Base-by-base conservation (phyloP, 1,140 invertebrate species). In the Calephelis virginiensis region DNA sequence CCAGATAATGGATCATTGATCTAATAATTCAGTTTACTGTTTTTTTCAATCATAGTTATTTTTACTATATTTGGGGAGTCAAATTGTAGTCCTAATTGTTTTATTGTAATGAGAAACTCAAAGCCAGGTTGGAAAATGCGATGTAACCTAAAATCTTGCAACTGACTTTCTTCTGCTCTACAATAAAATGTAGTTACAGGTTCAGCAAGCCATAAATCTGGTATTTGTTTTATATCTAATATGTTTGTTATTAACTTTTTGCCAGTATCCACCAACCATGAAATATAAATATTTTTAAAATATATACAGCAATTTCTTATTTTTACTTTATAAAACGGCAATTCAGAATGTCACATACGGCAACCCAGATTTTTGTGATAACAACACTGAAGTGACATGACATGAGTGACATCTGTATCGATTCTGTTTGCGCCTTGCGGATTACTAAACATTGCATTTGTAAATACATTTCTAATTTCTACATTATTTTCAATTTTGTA, bases 51-150 rank as follows among this genome's bases (percentile, higher is more conserved):
- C 28, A 59, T 59, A 37, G 1, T 37, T 37, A 59, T 59, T n/a
- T 11, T 38, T 3, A 40, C 56, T 38, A 59, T 38, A 59, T 59
- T n/a, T 8, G 56, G 56, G 28, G 56, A 59, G 8, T 4, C 12
- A 38, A 59, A 59, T 40, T 38, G 56, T n/a, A n/a, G 5, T n/a
- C 56, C 56, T 8, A 38, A 38, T 40, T 59, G 12, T 59, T 59
- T 59, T 59, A 59, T n/a, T 38, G 56, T 59, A n/a, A 59, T 59
- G 12, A 59, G 56, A n/a, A 59, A 59, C 37, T 59, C 56, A 59
- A 38, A 59, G 1, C 56, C 56, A 8, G 56, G 56, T 28, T 59
- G 56, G 11, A 59, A n/a, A 59, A 59, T 38, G 5, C 56, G 37
- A 8, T 40, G 1, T 12, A 59, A 59, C n/a, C 56, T 59, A 13